Percentiles rank a stretch among this genome's conserved stretches.
phyloP scores from a whole-genome alignment of 2,113 vertebrate species.

The Psilopsiagon aymara region DNA sequence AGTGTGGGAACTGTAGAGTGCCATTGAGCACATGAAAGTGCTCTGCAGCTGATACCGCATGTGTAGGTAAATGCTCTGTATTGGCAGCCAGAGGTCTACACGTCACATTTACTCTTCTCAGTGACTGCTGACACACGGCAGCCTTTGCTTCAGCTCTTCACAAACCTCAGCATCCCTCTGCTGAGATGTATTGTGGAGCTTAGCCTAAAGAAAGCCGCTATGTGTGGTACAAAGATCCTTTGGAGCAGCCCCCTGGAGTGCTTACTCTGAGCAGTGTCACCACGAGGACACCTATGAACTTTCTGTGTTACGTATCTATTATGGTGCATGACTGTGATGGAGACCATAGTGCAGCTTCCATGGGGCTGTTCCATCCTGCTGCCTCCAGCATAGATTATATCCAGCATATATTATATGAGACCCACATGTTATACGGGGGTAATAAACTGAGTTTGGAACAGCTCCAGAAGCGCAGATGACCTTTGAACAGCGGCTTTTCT shows the following conservation, averaged over 20 bases:
- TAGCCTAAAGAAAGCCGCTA: not conserved
- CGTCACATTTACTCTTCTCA: not conserved
- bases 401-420: not conserved
- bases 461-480: not conserved
- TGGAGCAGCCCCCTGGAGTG: not conserved
- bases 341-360: not conserved
- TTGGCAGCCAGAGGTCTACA: not conserved
- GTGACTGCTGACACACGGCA: not conserved
- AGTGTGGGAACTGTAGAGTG: not conserved
- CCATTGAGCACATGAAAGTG: not conserved
- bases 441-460: not conserved
- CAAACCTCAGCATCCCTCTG: not conserved
- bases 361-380: not conserved
- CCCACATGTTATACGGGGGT: rapidly evolving
- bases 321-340: not conserved
- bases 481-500: not conserved
- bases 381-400: rapidly evolving
- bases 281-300: not conserved
- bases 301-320: rapidly evolving
- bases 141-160: not conserved
- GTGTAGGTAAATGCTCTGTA: rapidly evolving
- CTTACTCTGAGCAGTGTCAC: not conserved
- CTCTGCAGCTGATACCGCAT: not conserved
- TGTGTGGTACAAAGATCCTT: not conserved
- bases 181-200: not conserved